A percentile compares a stretch with the other conserved stretches of the same genome.
phyloP scores from a whole-genome alignment of 2,113 vertebrate genomes.

The Polypterus senegalus region DNA sequence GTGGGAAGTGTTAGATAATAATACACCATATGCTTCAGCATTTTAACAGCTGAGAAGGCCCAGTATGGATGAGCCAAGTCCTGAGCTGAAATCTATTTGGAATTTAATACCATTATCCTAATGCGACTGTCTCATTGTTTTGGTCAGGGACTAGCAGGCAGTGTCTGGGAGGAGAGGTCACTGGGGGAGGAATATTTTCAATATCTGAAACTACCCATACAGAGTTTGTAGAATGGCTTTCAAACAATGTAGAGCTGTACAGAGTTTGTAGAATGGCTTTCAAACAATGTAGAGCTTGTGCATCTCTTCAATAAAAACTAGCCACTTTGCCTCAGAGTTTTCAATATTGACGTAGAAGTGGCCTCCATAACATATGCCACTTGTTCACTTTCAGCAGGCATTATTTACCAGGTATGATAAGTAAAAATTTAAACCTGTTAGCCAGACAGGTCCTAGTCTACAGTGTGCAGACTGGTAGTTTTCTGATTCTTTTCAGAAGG shows the following conservation, averaged over 20 bases:
- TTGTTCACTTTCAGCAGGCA: too few species aligned
- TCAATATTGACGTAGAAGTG: too few species aligned
- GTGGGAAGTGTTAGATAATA: constrained; percentile 35
- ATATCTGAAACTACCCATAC: constrained; percentile 25
- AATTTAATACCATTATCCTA: constrained; percentile 47
- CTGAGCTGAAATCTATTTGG: constrained; percentile 39
- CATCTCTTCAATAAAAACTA: neutral
- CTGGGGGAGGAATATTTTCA: constrained; percentile 25
- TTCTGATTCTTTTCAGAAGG: too few species aligned
- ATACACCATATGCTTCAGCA: constrained; percentile 44
- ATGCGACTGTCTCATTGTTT: constrained; percentile 38
- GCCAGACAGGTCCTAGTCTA: too few species aligned
- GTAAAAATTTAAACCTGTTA: too few species aligned
- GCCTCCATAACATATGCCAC: too few species aligned
- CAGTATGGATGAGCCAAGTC: constrained; percentile 24
- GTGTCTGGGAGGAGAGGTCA: constrained; percentile 25
- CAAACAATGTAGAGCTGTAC: neutral
- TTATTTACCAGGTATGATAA: too few species aligned
- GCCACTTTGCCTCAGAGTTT: too few species aligned
- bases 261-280: neutral
- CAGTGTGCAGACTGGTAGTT: too few species aligned
- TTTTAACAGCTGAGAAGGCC: constrained; percentile 34
- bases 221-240: neutral
- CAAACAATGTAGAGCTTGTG: constrained; percentile 2
- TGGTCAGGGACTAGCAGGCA: constrained; percentile 27